Conservation (phyloP, 35 echinoderm and acorn worm genomes). For the Patiria miniata region DNA sequence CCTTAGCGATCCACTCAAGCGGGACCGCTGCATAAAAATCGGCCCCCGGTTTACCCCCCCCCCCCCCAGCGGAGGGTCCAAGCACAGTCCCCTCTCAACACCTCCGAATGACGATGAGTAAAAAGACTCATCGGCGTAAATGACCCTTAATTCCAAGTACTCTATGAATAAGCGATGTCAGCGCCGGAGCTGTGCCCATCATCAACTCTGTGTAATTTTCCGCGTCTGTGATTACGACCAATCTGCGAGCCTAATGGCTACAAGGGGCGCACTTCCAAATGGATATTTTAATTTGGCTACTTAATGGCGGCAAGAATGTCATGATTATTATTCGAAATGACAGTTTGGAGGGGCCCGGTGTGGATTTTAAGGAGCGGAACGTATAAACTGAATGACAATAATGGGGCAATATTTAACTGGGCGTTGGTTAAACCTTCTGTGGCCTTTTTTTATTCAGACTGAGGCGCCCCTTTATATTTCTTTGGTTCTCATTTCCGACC, state of each 20-base stretch:
- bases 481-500: too few relatives aligned
- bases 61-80: not conserved
- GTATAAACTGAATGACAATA: too few relatives aligned
- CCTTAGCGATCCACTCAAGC: not conserved
- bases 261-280: not conserved
- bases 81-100: constrained; percentile 15
- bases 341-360: too few relatives aligned
- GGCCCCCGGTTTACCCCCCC: not conserved
- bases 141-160: not conserved
- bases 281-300: constrained; percentile 3
- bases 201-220: constrained; percentile 21
- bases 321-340: too few relatives aligned
- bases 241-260: not conserved
- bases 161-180: constrained; percentile 10
- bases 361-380: too few relatives aligned
- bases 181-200: constrained; percentile 26
- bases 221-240: constrained; percentile 20
- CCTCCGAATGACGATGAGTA: constrained; percentile 1
- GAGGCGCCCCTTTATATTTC: too few relatives aligned
- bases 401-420: too few relatives aligned
- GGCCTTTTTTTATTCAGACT: too few relatives aligned
- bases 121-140: not conserved
- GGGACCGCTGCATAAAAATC: constrained; percentile 1
- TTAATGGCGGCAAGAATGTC: not conserved
- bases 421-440: too few relatives aligned